Percentiles rank a stretch among this genome's conserved stretches.
phyloP scores from a whole-genome alignment of 2,888 invertebrate genomes.

The Drosophila gaucha region DNA sequence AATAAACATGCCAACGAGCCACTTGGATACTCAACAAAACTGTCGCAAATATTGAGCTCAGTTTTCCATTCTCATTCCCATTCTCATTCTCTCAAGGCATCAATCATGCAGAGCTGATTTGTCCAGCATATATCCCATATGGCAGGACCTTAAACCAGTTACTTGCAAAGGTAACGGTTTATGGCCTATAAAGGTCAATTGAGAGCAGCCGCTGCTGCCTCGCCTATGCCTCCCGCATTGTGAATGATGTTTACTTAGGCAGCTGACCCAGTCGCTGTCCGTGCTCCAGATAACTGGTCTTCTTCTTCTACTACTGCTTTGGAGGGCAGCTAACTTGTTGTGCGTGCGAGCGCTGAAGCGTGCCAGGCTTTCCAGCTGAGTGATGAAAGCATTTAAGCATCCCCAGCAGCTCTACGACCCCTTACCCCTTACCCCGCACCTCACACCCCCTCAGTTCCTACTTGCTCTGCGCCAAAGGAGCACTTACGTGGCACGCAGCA shows the following conservation, averaged over 20 bases:
- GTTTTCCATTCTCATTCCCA: not conserved
- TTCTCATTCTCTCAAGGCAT: slow-evolving; percentile 17
- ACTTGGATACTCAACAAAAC: slow-evolving; percentile 38
- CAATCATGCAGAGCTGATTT: slow-evolving; percentile 50
- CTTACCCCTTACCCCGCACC: not conserved
- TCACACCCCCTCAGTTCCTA: not conserved
- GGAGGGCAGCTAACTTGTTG: slow-evolving; percentile 27
- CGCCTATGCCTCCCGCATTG: slow-evolving; percentile 16
- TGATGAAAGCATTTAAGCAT: slow-evolving; percentile 79
- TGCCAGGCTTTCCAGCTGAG: slow-evolving; percentile 75
- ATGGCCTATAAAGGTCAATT: slow-evolving; percentile 67
- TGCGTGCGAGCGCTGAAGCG: slow-evolving; percentile 74
- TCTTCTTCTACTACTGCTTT: not conserved
- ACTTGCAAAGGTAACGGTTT: slow-evolving; percentile 56
- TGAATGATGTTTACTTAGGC: slow-evolving; percentile 60
- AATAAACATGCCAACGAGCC: slow-evolving; percentile 42
- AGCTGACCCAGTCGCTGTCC: slow-evolving; percentile 46
- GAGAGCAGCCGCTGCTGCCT: slow-evolving; percentile 31
- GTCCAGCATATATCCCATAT: slow-evolving; percentile 9
- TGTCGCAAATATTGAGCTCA: slow-evolving; percentile 24
- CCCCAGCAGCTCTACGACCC: slow-evolving; percentile 28
- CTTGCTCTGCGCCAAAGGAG: slow-evolving; percentile 48
- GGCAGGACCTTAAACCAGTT: slow-evolving; percentile 20
- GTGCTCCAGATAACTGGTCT: slow-evolving; percentile 31
- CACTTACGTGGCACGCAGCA: slow-evolving; percentile 66